Conservation (phyloP, 2,113 vertebrate genomes). For the Perca flavescens region DNA sequence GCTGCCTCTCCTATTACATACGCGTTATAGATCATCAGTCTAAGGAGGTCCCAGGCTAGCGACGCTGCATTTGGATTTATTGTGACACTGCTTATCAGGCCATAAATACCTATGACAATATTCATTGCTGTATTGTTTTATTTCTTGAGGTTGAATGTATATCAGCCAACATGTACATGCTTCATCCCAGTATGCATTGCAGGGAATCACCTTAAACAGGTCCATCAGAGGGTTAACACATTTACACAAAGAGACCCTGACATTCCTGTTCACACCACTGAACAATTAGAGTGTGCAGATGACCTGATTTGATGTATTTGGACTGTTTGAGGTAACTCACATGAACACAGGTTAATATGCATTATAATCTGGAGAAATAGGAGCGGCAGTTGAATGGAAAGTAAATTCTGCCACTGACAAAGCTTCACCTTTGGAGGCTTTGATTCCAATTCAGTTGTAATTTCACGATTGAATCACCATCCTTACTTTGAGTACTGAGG, state of each 20-base stretch:
- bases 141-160: neutral
- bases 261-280: neutral
- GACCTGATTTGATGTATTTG: neutral
- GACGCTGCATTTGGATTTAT: conserved; percentile 11
- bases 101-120: conserved; percentile 6
- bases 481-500: neutral
- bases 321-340: conserved; percentile 10
- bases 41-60: conserved; percentile 4
- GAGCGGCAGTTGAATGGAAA: neutral
- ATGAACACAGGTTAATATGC: neutral
- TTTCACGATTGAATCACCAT: neutral
- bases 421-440: neutral
- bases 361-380: neutral
- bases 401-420: neutral
- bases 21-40: conserved; percentile 33
- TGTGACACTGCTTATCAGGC: neutral
- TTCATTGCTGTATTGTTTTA: neutral
- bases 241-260: neutral
- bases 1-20: neutral
- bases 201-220: neutral
- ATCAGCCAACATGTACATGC: neutral
- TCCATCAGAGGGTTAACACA: neutral
- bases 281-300: neutral
- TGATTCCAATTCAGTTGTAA: neutral
- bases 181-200: conserved; percentile 6